These are phyloP conservation scores for Andrena marginata DNA, from an alignment of 2,888 invertebrate species.

Conservation along the genomic window DNA sequence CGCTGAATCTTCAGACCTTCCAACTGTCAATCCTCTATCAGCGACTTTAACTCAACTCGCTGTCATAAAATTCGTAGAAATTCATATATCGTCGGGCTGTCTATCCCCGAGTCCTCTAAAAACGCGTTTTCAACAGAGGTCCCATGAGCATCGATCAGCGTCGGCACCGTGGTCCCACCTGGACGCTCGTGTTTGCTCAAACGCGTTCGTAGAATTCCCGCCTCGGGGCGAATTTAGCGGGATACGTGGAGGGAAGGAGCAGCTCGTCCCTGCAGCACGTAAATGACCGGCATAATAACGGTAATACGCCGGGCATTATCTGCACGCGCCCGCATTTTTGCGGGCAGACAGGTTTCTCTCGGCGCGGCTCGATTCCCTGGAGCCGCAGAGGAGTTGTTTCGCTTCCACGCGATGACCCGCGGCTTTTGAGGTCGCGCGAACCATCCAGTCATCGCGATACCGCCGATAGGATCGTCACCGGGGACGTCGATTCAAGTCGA, in stretches of 20 bases:
- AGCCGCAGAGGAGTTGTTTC: conserved; percentile 29
- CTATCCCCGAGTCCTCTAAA: too few species aligned
- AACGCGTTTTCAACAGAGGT: too few species aligned
- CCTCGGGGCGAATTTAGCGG: conserved; percentile 72
- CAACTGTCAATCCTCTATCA: too few species aligned
- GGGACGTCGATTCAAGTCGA: conserved; percentile 23
- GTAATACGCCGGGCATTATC: conserved; percentile 81
- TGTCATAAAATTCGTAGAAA: too few species aligned
- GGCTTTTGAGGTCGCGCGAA: conserved; percentile 56
- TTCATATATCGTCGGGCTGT: too few species aligned
- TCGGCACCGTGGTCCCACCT: background rate
- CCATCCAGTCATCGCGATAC: conserved; percentile 64
- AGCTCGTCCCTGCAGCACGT: conserved; percentile 72
- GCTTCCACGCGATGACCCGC: conserved; percentile 70
- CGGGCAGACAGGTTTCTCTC: conserved; percentile 68
- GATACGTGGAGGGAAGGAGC: conserved; percentile 67
- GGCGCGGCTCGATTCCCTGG: conserved; percentile 46
- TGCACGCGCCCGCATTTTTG: conserved; percentile 82
- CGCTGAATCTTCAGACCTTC: too few species aligned
- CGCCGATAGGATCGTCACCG: conserved; percentile 32
- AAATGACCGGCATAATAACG: conserved; percentile 81
- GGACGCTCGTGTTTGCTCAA: conserved; percentile 64
- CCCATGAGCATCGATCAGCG: too few species aligned
- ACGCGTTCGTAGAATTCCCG: conserved; percentile 77
- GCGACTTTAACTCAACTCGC: too few species aligned